phyloP scores from a whole-genome alignment of 2,797 vertebrate species.

The Australoheros facetus region DNA sequence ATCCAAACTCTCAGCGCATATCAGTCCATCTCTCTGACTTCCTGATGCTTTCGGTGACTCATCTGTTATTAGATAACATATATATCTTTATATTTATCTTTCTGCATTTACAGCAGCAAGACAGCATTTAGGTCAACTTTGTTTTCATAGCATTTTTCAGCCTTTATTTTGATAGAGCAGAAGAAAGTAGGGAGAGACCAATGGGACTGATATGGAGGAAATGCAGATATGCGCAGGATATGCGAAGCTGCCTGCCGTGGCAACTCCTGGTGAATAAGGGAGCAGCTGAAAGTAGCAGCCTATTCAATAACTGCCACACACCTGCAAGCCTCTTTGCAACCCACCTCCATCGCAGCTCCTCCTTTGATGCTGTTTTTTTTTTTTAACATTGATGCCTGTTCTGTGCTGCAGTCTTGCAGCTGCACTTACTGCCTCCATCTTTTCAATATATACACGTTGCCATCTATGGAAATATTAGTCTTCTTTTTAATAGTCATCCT shows the following conservation, averaged over 20 bases:
- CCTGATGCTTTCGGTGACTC: background rate
- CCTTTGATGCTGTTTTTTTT: background rate
- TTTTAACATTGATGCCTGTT: no score
- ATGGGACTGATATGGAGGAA: no score
- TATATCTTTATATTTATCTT: no score
- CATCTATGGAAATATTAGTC: fast-evolving
- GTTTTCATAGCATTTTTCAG: background rate
- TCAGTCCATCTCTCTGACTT: background rate
- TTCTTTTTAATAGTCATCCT: background rate
- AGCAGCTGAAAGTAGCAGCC: background rate
- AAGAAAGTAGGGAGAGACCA: background rate
- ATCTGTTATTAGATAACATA: background rate
- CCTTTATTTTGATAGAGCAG: background rate
- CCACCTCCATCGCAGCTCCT: background rate
- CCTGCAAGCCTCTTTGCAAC: background rate
- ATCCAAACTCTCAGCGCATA: fast-evolving
- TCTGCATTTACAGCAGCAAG: no score
- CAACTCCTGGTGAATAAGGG: fast-evolving
- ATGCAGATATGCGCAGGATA: no score
- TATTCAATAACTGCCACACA: fast-evolving
- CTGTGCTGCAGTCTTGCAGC: fast-evolving
- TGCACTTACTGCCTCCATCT: background rate
- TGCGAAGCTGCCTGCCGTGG: background rate
- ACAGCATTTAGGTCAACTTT: background rate
- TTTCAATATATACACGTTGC: background rate